phyloP scores from a whole-genome alignment of 1,140 invertebrate genomes.

The Anoplolepis gracilipes region DNA sequence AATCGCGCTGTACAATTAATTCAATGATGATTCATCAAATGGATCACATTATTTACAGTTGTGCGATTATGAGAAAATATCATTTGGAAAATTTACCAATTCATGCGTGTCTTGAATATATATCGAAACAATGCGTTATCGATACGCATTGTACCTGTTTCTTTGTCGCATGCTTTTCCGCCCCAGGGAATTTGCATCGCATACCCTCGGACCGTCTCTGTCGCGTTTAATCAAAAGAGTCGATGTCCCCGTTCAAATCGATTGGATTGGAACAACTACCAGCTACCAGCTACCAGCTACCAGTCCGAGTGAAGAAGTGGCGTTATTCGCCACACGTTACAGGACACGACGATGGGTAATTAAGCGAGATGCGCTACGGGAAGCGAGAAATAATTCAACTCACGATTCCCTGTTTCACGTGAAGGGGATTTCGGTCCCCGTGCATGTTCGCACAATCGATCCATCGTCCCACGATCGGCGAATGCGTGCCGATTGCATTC shows the following conservation, averaged over 20 bases:
- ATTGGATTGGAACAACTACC: background rate
- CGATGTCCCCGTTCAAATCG: background rate
- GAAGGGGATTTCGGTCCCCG: slow-evolving; percentile 59
- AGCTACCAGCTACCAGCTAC: background rate
- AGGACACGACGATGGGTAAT: slow-evolving; percentile 34
- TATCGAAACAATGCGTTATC: background rate
- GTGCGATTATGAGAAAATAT: background rate
- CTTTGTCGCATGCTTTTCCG: background rate
- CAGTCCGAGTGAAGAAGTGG: background rate
- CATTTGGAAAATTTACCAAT: background rate
- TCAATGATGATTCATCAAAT: background rate
- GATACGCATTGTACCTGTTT: background rate
- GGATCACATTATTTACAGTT: background rate
- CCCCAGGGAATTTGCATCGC: background rate
- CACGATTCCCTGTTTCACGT: slow-evolving; percentile 34
- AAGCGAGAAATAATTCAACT: slow-evolving; percentile 45
- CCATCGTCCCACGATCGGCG: slow-evolving; percentile 28
- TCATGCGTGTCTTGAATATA: background rate
- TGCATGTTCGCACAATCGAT: background rate
- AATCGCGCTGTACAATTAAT: slow-evolving; percentile 3
- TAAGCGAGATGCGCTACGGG: slow-evolving; percentile 15
- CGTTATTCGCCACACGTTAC: slow-evolving; percentile 43
- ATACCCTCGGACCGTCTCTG: background rate
- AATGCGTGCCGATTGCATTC: slow-evolving; percentile 56
- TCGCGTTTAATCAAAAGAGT: slow-evolving; percentile 11